Evolutionary conservation across 2,888 invertebrate genomes (phyloP), one percentile per base, ranked within the genome.

Genomic region (Leptarthrus brevirostris): DNA sequence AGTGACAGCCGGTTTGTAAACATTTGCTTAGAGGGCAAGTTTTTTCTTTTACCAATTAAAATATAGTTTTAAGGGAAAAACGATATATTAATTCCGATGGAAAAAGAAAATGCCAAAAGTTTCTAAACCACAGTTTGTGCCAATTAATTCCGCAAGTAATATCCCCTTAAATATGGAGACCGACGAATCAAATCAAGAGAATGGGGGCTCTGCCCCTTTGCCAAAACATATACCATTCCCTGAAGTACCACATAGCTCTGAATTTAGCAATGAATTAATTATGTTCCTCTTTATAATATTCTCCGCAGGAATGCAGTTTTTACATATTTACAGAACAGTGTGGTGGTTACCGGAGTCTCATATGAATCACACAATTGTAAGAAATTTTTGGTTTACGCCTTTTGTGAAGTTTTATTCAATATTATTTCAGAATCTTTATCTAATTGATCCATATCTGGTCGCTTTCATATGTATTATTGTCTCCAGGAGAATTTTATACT

Each of bases 321-420:
- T 98, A 49, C 96, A 98, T 86, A 88, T 98, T 40, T 98, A 98
- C 82, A 90, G 96, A 79, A 97, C 96, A 1, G 93, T 95, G 12
- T 99, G 97, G 97, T 99, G 98, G 98, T 85, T 98, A 70, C 96
- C 97, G 0, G 92, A 97, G 82, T 96, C 97, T 0, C 92, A 95
- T 82, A 93, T 92, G 75, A 91, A 90, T 80, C 93, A 95, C 81
- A 92, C 94, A 75, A 90, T 98, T 90, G 97, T 97, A 40, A 40
- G 40, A 12, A 3, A 1, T 18, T 20, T 16, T 6, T 5, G 8
- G 8, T 49, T 20, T 20, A 4, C n/a, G 1, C 2, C 4, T 1
- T 10, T 14, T 18, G n/a, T n/a, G n/a, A 34, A 36, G 6, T 34
- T 47, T 18, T 70, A 75, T 18, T 53, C n/a, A n/a, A n/a, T n/a